phyloP scores from a whole-genome alignment of 2,888 invertebrate species.

The Hydrotaea diabolus region DNA sequence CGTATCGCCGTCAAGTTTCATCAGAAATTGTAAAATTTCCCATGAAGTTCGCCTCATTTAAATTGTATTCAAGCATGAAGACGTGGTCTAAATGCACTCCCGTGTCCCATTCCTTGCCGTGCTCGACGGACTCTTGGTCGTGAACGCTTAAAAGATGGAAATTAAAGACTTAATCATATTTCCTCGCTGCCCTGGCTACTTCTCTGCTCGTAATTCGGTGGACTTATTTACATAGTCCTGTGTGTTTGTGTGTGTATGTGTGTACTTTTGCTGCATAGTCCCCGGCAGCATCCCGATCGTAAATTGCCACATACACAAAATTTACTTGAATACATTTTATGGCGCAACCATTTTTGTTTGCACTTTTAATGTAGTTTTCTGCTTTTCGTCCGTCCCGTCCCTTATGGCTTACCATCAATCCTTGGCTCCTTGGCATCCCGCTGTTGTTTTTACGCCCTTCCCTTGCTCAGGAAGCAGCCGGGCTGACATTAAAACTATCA shows the following conservation, averaged over 20 bases:
- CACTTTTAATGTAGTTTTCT: neutral
- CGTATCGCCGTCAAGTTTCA: neutral
- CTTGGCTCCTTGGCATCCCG: neutral
- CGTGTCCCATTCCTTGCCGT: neutral
- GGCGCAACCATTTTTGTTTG: slow-evolving; percentile 14
- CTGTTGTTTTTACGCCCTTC: neutral
- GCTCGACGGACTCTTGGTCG: neutral
- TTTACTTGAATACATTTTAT: slow-evolving; percentile 18
- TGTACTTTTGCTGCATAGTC: neutral
- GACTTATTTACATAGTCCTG: neutral
- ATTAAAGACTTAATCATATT: slow-evolving; percentile 22
- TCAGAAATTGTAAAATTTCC: neutral
- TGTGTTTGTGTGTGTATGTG: no score
- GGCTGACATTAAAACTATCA: slow-evolving; percentile 22
- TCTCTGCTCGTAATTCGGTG: slow-evolving; percentile 12
- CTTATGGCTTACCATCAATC: neutral
- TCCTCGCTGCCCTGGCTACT: neutral
- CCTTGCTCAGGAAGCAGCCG: neutral
- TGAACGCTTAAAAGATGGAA: slow-evolving; percentile 5
- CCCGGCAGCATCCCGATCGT: neutral
- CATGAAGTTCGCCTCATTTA: neutral
- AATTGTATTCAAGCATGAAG: neutral
- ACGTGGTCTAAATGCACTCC: neutral
- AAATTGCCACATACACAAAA: neutral
- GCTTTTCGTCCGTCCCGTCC: no score